Base-by-base conservation (phyloP, 2,113 vertebrate species). In the Rhodinocichla rosea region DNA sequence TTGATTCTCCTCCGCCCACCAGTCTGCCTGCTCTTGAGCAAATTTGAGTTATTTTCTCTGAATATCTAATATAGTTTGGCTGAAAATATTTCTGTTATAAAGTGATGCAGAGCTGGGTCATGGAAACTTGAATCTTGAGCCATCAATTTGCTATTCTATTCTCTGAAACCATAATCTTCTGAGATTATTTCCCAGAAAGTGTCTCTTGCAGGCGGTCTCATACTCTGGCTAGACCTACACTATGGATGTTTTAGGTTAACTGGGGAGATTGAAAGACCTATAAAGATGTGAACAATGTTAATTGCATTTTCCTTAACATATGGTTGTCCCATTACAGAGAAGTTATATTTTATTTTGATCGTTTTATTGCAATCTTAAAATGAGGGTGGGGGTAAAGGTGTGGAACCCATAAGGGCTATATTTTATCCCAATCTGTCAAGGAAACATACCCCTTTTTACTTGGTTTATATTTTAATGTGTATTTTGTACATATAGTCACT, bases 301-400 rank as follows among this genome's bases (percentile, higher is more conserved):
- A 83, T 9, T 40, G 14, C 20, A 23, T 20, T 85, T 83, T 35
- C 33, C 30, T 24, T 62, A 47, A 40, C 3, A 40, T 22, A 18
- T 19, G 5, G 3, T 42, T 73, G 32, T 55, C 28, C 10, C 26
- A 40, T 53, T 73, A 42, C 10, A 44, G 40, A 74, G 22, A 84
- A 56, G 4, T 55, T 71, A 3, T 7, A n/a, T 80, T 83, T 73
- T 71, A 33, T 63, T 91, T 62, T 65, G 14, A 32, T 8, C n/a
- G 4, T 35, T 83, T 86, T 83, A 20, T 21, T 59, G 10, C 8
- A 83, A 70, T 30, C 2, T 42, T 70, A 53, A 49, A 87, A 53
- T 2, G 14, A 45, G 10, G 4, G 5, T 50, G 19, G 14, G 20
- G 9, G 10, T 15, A 2, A 12, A 32, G 24, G 3, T n/a, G 9